Conservation (phyloP, 1,140 invertebrate species). For the Adoxophyes honmai region DNA sequence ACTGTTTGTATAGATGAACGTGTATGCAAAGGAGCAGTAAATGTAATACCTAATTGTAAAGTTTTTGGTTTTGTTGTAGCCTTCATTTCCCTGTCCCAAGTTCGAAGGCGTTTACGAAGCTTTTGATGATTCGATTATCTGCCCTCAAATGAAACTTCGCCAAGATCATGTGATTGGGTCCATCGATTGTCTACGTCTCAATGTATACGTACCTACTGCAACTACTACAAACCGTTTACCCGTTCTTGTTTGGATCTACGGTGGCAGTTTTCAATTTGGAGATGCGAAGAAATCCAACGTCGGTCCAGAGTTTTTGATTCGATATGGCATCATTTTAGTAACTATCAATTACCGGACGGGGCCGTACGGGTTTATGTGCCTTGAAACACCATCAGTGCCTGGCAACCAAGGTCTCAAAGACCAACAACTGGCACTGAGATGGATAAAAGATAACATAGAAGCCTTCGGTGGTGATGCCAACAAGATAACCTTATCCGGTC, state of each 20-base stretch:
- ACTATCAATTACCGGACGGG: slow-evolving; percentile 81
- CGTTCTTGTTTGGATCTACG: slow-evolving; percentile 86
- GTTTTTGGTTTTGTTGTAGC: slow-evolving; percentile 28
- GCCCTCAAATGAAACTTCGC: slow-evolving; percentile 29
- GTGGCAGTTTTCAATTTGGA: slow-evolving; percentile 80
- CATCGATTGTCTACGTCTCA: slow-evolving; percentile 50
- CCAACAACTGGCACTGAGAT: slow-evolving; percentile 80
- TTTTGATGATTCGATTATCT: slow-evolving; percentile 24
- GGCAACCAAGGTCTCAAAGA: slow-evolving; percentile 85
- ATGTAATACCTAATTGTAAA: too few relatives aligned
- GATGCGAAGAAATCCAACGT: slow-evolving; percentile 59
- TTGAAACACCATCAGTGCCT: slow-evolving; percentile 78
- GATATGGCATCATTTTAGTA: slow-evolving; percentile 78
- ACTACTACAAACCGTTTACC: slow-evolving; percentile 51
- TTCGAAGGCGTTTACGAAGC: slow-evolving; percentile 30
- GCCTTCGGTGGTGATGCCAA: slow-evolving; percentile 83
- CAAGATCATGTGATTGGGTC: slow-evolving; percentile 26
- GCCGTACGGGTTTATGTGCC: slow-evolving; percentile 82
- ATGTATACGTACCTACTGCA: slow-evolving; percentile 45
- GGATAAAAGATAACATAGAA: slow-evolving; percentile 80
- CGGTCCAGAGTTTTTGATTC: slow-evolving; percentile 75
- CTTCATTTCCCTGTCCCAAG: slow-evolving; percentile 19
- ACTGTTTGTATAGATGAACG: too few relatives aligned
- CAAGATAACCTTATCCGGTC: slow-evolving; percentile 80
- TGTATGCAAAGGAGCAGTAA: too few relatives aligned